Evolutionary conservation across 1,140 invertebrate species (phyloP), one percentile per base, ranked within the genome.

Genomic region (Teleopsis dalmanni): DNA sequence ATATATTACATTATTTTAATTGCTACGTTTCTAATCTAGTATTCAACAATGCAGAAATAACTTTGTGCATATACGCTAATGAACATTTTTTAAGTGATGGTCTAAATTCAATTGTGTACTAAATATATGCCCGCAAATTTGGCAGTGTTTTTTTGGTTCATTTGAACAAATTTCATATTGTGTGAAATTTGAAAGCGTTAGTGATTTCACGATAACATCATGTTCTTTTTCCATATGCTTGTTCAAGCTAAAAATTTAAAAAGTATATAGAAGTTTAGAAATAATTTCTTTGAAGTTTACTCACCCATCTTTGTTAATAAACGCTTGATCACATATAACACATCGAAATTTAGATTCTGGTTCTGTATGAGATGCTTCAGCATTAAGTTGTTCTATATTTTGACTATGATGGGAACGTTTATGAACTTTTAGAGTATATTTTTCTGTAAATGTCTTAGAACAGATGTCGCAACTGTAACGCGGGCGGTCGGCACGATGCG

Each of bases 201-300:
- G 37, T 16, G 45, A 51, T 33, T 54, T 54, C 3, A 50, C 25
- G 14, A 54, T 54, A 36, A 51, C 48, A 43, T 54, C 52, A 10
- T 54, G 52, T 10, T 50, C 52, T 14, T 54, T 54, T 16, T 50
- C 52, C 45, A 49, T 50, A 42, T 53, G 52, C 16, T 45, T 49
- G 26, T 53, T 50, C 8, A 53, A 21, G 10, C 43, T 36, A n/a
- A n/a, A n/a, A n/a, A n/a, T n/a, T n/a, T n/a, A n/a, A n/a, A n/a
- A n/a, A n/a, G n/a, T n/a, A n/a, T n/a, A n/a, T n/a, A n/a, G n/a
- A n/a, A n/a, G n/a, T n/a, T n/a, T n/a, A n/a, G n/a, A n/a, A n/a
- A n/a, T n/a, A n/a, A n/a, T n/a, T n/a, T n/a, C n/a, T n/a, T n/a
- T n/a, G n/a, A n/a, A n/a, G n/a, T n/a, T n/a, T n/a, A n/a, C n/a